Evolutionary conservation across 2,888 invertebrate genomes (phyloP).

Genomic region (Sarcophaga variegata): DNA sequence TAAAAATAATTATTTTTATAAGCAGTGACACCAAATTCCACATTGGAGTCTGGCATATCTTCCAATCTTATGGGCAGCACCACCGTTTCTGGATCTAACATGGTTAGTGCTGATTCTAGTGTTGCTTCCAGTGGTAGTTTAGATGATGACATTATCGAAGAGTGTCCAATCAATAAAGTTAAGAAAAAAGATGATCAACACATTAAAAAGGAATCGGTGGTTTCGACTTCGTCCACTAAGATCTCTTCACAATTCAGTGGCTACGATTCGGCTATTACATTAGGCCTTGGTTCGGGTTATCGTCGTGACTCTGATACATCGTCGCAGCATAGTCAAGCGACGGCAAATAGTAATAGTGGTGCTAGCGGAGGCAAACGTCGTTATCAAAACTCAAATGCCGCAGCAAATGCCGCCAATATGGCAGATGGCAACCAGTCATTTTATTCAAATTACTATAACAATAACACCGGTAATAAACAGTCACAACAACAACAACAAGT

Average conservation of each 20-base stretch:
- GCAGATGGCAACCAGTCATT: slow-evolving; percentile 48
- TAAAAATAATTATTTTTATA: neutral
- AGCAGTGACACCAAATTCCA: slow-evolving; percentile 81
- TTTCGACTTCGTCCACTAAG: slow-evolving; percentile 81
- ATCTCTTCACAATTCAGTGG: slow-evolving; percentile 77
- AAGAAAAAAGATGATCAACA: slow-evolving; percentile 81
- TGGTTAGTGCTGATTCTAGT: slow-evolving; percentile 83
- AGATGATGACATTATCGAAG: slow-evolving; percentile 80
- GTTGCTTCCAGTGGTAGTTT: slow-evolving; percentile 82
- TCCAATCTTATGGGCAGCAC: slow-evolving; percentile 89
- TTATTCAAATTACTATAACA: slow-evolving; percentile 54
- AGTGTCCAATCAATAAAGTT: slow-evolving; percentile 80
- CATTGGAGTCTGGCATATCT: slow-evolving; percentile 81
- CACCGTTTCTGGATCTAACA: slow-evolving; percentile 83
- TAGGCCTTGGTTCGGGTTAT: slow-evolving; percentile 72
- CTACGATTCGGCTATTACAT: slow-evolving; percentile 75
- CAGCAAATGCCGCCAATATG: slow-evolving; percentile 64
- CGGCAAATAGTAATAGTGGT: slow-evolving; percentile 72
- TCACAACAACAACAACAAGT: slow-evolving; percentile 69
- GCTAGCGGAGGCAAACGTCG: slow-evolving; percentile 74
- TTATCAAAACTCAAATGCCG: slow-evolving; percentile 72
- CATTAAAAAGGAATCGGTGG: slow-evolving; percentile 80
- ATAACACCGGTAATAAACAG: slow-evolving; percentile 59
- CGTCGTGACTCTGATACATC: slow-evolving; percentile 76
- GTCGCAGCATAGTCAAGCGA: slow-evolving; percentile 72